A percentile compares a stretch with the other conserved stretches of the same genome.
Evolutionary conservation across 2,113 vertebrate genomes (phyloP).

Genomic region (Amblyopsis rosae): DNA sequence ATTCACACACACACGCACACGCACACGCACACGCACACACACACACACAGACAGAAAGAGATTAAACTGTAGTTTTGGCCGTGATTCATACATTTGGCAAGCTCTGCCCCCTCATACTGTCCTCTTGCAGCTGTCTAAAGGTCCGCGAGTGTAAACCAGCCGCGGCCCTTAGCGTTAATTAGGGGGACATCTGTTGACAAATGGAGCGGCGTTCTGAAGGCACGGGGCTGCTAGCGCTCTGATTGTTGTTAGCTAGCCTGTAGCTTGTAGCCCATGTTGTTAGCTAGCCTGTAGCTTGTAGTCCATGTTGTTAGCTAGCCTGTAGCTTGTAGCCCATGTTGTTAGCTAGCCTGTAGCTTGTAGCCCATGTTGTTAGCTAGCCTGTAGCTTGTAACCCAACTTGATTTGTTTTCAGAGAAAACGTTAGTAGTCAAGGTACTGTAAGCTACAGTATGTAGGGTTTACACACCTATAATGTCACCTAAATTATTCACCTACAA

Average conservation of each 20-base stretch:
- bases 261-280: background rate
- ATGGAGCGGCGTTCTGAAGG: background rate
- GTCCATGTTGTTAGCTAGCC: no score
- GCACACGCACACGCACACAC: background rate
- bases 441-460: no score
- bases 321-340: no score
- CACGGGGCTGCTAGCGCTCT: background rate
- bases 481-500: no score
- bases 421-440: no score
- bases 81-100: constrained; percentile 13
- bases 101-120: constrained; percentile 9
- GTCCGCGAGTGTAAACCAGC: background rate
- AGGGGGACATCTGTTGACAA: background rate
- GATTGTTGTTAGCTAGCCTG: background rate
- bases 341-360: no score
- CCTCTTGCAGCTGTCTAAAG: background rate
- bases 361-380: background rate
- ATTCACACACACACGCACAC: background rate
- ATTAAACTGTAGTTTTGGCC: constrained; percentile 11
- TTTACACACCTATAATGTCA: no score
- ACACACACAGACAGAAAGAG: background rate
- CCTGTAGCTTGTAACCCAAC: background rate
- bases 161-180: background rate
- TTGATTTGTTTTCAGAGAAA: no score
- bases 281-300: no score